Base-by-base conservation (phyloP, 1,140 invertebrate genomes). In the Ostrea edulis region DNA sequence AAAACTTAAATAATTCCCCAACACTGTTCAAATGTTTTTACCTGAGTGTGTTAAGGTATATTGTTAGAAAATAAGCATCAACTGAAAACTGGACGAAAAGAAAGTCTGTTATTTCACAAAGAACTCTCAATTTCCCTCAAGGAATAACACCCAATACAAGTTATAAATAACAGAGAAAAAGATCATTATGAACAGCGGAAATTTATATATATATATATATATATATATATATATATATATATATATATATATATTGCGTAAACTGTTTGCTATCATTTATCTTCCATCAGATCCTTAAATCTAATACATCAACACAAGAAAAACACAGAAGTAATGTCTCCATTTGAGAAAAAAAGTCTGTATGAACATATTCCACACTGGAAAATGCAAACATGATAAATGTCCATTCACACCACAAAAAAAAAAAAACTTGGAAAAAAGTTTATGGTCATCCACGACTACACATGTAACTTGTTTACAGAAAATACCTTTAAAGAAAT, bases 1-100 rank as follows among this genome's bases (percentile, higher is more conserved):
- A 77, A 77, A 77, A 77, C 68, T 77, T 22, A 62, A 68, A 35
- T 77, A 35, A 25, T 77, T 77, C 68, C 68, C 68, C 68, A 77
- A 77, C 68, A 77, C 12, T 77, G 68, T 29, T 77, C 68, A 9
- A 29, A 44, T 77, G 25, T 77, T 77, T 9, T 77, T 25, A 77
- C 68, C 68, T 77, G 68, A 77, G 68, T 77, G 14, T 29, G 7
- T 44, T 44, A 44, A 29, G 68, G 29, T 77, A 29, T 77, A 25
- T 35, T 77, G 14, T 25, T 8, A 77, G 25, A 29, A 22, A 77
- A 77, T 29, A 77, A 12, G 68, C 29, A 77, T 77, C 55, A 62
- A 77, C 68, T 29, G 25, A 25, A 77, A 29, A 25, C 11, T 25
- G 12, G 29, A 77, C 22, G 29, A 77, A 77, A 35, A 29, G 55